Conservation (phyloP, 2,113 vertebrate genomes). For the Brachypteracias leptosomus region DNA sequence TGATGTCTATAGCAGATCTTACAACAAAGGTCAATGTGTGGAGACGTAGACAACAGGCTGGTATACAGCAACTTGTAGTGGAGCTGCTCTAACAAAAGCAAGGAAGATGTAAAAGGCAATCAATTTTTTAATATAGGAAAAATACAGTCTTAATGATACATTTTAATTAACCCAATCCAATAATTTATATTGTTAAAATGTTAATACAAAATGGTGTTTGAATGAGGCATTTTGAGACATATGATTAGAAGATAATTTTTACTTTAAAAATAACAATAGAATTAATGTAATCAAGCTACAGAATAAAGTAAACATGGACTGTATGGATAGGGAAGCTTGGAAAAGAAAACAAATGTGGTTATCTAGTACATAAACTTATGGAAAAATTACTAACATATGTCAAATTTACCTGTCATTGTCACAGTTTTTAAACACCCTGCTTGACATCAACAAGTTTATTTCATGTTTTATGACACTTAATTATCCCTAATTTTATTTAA, state of each 20-base stretch:
- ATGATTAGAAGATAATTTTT: constrained; percentile 46
- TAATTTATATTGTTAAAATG: constrained; percentile 55
- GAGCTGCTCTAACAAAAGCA: constrained; percentile 67
- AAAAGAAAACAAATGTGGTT: constrained; percentile 57
- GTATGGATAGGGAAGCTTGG: not conserved
- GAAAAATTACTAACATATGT: constrained; percentile 68
- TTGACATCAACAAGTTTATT: constrained; percentile 75
- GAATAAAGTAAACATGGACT: constrained; percentile 25
- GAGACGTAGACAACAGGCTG: constrained; percentile 94
- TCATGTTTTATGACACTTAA: constrained; percentile 75
- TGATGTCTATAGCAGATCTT: constrained; percentile 98
- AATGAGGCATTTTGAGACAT: not conserved
- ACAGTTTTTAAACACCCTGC: constrained; percentile 64
- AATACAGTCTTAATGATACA: constrained; percentile 66
- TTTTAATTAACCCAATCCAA: constrained; percentile 67
- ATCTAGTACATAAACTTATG: constrained; percentile 30
- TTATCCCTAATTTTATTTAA: constrained; percentile 80
- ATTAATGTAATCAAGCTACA: constrained; percentile 20
- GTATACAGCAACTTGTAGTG: constrained; percentile 75
- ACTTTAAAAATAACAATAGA: not conserved
- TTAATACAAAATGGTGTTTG: constrained; percentile 62
- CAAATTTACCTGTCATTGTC: constrained; percentile 70
- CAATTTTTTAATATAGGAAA: constrained; percentile 68
- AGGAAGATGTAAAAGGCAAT: constrained; percentile 69
- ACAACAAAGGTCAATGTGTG: constrained; percentile 97